Evolutionary conservation across 2,113 vertebrate genomes (phyloP).

Genomic region (Sciurus niger): DNA sequence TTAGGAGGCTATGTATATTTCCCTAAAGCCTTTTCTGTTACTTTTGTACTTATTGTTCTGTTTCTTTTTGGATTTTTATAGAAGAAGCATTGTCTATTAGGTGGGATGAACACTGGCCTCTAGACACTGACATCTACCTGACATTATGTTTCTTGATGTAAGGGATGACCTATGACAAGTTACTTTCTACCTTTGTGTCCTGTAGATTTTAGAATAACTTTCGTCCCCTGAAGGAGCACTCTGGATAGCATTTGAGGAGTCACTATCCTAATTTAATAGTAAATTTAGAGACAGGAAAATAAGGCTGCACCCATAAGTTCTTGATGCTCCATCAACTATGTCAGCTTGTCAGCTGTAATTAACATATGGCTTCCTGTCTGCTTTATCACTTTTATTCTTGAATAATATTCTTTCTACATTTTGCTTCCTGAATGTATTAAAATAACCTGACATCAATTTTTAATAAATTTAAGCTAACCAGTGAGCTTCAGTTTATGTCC

Average conservation of each 20-base stretch:
- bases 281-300: constrained; percentile 29
- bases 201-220: constrained; percentile 12
- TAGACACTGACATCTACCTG: background rate
- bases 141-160: background rate
- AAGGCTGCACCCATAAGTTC: background rate
- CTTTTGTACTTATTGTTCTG: background rate
- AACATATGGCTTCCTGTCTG: background rate
- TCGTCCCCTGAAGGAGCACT: background rate
- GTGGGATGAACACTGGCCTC: constrained; percentile 3
- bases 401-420: background rate
- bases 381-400: background rate
- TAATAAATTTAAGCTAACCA: background rate
- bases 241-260: background rate
- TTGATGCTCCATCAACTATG: background rate
- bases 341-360: background rate
- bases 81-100: background rate
- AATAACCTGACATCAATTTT: background rate
- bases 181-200: constrained; percentile 32
- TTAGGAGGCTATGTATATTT: background rate
- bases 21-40: background rate
- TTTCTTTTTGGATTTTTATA: constrained; percentile 18
- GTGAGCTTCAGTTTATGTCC: background rate
- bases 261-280: background rate
- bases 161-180: background rate
- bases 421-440: constrained; percentile 25